A percentile compares a stretch with the other conserved stretches of the same genome.
These are phyloP conservation scores for Charina bottae DNA, from an alignment of 2,113 vertebrate genomes.

Conservation along the genomic window DNA sequence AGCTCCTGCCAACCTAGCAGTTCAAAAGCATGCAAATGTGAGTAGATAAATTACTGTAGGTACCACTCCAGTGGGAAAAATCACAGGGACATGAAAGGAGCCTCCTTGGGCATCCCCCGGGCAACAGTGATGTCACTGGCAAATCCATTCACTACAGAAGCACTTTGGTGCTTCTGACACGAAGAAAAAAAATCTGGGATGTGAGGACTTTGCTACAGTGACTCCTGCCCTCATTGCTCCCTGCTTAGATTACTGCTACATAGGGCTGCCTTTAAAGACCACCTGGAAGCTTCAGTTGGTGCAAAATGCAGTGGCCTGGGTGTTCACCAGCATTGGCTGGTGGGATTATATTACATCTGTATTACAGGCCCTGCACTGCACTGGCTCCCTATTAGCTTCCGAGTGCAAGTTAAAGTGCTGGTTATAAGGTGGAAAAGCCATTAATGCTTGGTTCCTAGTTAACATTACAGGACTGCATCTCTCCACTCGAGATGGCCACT, in stretches of 20 bases:
- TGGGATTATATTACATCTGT: neutral
- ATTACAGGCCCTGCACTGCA: fast-evolving
- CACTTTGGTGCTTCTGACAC: too few species aligned
- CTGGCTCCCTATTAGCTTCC: neutral
- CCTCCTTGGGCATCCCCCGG: too few species aligned
- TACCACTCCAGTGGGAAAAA: too few species aligned
- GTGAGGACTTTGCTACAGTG: too few species aligned
- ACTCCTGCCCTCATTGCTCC: too few species aligned
- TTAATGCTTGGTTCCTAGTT: neutral
- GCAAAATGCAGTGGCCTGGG: neutral
- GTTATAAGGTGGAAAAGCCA: neutral
- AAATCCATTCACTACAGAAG: too few species aligned
- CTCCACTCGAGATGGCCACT: neutral
- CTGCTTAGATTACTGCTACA: neutral
- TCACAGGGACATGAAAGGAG: too few species aligned
- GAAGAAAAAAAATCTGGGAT: too few species aligned
- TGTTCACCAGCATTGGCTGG: neutral
- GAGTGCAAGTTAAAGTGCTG: neutral
- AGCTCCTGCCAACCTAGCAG: too few species aligned
- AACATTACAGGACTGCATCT: neutral
- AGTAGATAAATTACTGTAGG: too few species aligned
- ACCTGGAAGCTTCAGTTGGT: neutral
- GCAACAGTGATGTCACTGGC: too few species aligned
- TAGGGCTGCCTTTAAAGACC: neutral
- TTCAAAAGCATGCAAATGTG: too few species aligned